These are phyloP conservation scores for Microchirus variegatus DNA, from an alignment of 2,797 vertebrate genomes.

Conservation along the genomic window DNA sequence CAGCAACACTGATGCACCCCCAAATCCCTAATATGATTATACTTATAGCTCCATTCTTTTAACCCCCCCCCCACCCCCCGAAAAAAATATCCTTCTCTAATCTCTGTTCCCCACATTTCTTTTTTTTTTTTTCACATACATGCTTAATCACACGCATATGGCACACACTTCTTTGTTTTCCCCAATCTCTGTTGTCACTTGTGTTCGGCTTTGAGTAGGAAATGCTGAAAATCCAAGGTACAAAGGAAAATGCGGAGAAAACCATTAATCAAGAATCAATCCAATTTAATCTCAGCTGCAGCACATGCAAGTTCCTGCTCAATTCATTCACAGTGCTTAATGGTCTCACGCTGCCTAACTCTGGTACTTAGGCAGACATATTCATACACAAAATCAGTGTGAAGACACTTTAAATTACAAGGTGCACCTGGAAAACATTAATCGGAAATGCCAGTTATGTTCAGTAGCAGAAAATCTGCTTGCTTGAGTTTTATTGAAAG, in stretches of 20 bases:
- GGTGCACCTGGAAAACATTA: conserved; percentile 54
- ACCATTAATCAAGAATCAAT: conserved; percentile 43
- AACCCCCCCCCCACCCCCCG: conserved; percentile 5
- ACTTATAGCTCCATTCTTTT: conserved; percentile 29
- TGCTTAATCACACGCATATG: conserved; percentile 24
- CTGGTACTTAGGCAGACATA: conserved; percentile 46
- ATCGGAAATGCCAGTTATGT: conserved; percentile 64
- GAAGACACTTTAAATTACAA: conserved; percentile 62
- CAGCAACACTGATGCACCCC: conserved; percentile 59
- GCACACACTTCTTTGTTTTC: conserved; percentile 22
- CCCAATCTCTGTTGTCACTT: conserved; percentile 30
- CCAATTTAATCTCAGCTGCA: conserved; percentile 18
- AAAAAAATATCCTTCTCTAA: conserved; percentile 36
- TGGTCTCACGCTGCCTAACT: not conserved
- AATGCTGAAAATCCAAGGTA: conserved; percentile 10
- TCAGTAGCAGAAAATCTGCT: conserved; percentile 35
- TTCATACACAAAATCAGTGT: conserved; percentile 52
- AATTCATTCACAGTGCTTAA: conserved; percentile 9
- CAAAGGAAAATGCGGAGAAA: not conserved
- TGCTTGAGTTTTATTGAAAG: conserved; percentile 25
- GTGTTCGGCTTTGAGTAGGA: conserved; percentile 22
- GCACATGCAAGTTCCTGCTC: conserved; percentile 11
- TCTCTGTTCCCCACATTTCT: conserved; percentile 34
- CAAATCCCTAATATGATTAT: conserved; percentile 70
- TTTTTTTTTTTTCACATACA: conserved; percentile 16